Conservation (phyloP, 2,113 vertebrate species). For the Rana temporaria region DNA sequence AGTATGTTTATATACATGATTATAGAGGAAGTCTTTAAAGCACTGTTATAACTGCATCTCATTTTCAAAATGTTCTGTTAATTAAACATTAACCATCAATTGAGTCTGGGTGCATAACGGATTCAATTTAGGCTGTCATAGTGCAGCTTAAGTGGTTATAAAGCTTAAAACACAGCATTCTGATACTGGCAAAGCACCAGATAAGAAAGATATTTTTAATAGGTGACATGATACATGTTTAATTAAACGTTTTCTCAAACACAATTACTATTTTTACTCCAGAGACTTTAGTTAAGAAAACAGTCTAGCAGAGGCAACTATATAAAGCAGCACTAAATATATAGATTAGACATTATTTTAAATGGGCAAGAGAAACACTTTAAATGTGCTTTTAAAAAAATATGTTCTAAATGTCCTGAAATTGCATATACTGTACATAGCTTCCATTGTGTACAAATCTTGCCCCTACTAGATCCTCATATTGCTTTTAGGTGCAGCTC, state of each 20-base stretch:
- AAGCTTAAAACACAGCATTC: conserved; percentile 41
- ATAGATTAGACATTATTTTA: neutral
- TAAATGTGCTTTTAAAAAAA: too few species aligned
- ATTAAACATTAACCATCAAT: conserved; percentile 58
- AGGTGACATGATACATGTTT: conserved; percentile 46
- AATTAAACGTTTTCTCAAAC: conserved; percentile 46
- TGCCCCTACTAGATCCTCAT: too few species aligned
- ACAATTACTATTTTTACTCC: conserved; percentile 48
- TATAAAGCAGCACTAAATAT: neutral
- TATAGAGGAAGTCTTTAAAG: conserved; percentile 39
- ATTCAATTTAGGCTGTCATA: conserved; percentile 45
- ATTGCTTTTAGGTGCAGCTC: too few species aligned
- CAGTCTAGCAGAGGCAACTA: neutral
- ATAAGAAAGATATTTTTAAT: conserved; percentile 50
- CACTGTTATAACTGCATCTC: conserved; percentile 44
- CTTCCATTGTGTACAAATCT: too few species aligned
- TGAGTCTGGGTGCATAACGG: conserved; percentile 55
- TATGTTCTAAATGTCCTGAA: too few species aligned
- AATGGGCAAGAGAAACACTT: too few species aligned
- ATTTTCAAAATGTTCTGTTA: conserved; percentile 54
- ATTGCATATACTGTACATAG: too few species aligned
- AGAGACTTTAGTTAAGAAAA: conserved; percentile 38
- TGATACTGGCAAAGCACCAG: conserved; percentile 43
- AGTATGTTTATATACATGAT: conserved; percentile 35
- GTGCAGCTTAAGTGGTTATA: conserved; percentile 54